phyloP scores from a whole-genome alignment of 2,113 vertebrate genomes.

The Mobula hypostoma region DNA sequence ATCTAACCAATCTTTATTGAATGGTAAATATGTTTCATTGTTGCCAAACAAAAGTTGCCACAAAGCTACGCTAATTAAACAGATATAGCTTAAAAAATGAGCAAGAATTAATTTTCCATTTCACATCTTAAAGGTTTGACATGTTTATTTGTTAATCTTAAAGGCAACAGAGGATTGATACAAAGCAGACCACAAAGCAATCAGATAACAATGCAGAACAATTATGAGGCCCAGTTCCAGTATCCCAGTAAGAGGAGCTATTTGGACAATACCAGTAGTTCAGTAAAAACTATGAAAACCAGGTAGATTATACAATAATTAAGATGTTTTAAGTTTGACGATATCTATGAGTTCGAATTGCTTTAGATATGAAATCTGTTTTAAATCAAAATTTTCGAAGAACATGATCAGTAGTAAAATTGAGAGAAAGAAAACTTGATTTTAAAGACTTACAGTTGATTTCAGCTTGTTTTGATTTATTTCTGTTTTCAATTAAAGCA shows the following conservation, averaged over 20 bases:
- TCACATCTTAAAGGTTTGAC: not conserved
- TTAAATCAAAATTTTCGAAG: not conserved
- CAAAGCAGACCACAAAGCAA: conserved; percentile 39
- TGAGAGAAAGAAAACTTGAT: not conserved
- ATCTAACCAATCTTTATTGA: not conserved
- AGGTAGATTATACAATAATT: conserved; percentile 44
- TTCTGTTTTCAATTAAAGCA: not conserved
- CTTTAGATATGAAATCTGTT: not conserved
- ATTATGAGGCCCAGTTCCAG: conserved; percentile 48
- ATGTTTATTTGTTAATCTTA: conserved; percentile 14
- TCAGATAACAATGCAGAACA: conserved; percentile 43
- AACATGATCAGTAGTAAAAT: not conserved
- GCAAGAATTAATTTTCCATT: not conserved
- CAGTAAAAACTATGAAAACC: conserved; percentile 48
- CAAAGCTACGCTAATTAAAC: not conserved
- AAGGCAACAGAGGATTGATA: conserved; percentile 44
- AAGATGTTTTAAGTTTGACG: not conserved
- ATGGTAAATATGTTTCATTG: not conserved
- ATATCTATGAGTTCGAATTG: not conserved
- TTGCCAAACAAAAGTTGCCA: not conserved
- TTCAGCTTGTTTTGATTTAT: not conserved
- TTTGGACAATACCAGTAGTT: conserved; percentile 42
- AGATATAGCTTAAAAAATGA: not conserved
- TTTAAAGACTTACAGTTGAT: not conserved
- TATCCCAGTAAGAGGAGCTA: conserved; percentile 45